phyloP scores from a whole-genome alignment of 2,113 vertebrate genomes.

The Nettapus auritus region DNA sequence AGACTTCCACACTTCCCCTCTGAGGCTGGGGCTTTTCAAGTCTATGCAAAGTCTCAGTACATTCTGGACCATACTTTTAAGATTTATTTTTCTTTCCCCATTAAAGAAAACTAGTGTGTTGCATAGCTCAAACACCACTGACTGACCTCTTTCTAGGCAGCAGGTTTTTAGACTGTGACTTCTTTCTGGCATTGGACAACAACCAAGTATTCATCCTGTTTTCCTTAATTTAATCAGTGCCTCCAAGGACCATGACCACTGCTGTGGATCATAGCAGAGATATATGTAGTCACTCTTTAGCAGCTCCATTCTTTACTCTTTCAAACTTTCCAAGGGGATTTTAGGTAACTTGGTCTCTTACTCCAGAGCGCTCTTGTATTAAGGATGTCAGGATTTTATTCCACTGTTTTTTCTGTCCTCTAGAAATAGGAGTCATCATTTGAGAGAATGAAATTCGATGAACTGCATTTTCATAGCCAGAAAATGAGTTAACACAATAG shows the following conservation, averaged over 20 bases:
- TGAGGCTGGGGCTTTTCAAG: slow-evolving; percentile 9
- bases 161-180: slow-evolving; percentile 16
- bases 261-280: background rate
- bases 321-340: background rate
- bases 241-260: slow-evolving; percentile 24
- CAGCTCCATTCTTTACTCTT: background rate
- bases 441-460: background rate
- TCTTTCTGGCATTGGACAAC: slow-evolving; percentile 50
- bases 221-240: slow-evolving; percentile 40
- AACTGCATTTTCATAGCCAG: background rate
- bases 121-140: background rate
- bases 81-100: slow-evolving; percentile 55
- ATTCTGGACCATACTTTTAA: background rate
- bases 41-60: background rate
- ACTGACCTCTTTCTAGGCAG: slow-evolving; percentile 41
- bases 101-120: slow-evolving; percentile 55
- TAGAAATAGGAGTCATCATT: background rate
- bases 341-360: background rate
- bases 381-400: background rate
- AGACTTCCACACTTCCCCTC: slow-evolving; percentile 3
- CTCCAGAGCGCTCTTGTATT: background rate
- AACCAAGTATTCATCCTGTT: slow-evolving; percentile 46
- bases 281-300: background rate
- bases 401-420: background rate
- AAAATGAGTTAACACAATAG: background rate